Base-by-base conservation (phyloP, 2,113 vertebrate genomes). In the Cololabis saira region DNA sequence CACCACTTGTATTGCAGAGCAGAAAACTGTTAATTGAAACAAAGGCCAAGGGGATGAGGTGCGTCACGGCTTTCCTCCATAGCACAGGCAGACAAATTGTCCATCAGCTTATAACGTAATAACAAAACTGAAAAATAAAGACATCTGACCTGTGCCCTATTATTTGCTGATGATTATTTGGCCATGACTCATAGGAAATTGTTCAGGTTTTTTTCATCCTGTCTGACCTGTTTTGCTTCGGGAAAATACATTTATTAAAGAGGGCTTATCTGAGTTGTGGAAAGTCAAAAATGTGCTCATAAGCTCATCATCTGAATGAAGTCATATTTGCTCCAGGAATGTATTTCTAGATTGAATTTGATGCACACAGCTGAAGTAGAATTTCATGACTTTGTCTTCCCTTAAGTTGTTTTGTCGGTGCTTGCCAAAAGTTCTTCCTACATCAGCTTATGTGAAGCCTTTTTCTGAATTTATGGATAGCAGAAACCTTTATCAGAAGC, bases 1-100 rank as follows among this genome's bases (percentile, higher is more conserved):
- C 49, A 44, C 43, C 6, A 44, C 37, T 42, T 78, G 67, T 70
- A 68, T 66, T 77, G 61, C 60, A 71, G 63, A 74, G 70, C 33
- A 61, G 58, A 67, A 73, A 88, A 52, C 60, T 72, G 58, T 80
- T 82, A 86, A 90, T 88, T 88, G 78, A 89, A 87, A 83, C 58
- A 17, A 37, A 60, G 64, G 18, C 74, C 69, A 52, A 13, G 18
- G 42, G 42, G 53, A 51, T 59, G 51, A 71, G 49, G 61, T 56
- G 52, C 75, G 70, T 84, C 61, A 61, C 76, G 37, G 61, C 59
- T 55, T 66, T 78, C 74, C 60, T 59, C 48, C 37, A 62, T 75
- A 75, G 55, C 52, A 49, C 71, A 75, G 81, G 85, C 85, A 86
- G 86, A 81, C 78, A 84, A 81, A 85, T 84, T 77, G 86, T 85